These are phyloP conservation scores for Brachypterus glaber DNA, from an alignment of 2,888 invertebrate genomes.

Conservation along the genomic window DNA sequence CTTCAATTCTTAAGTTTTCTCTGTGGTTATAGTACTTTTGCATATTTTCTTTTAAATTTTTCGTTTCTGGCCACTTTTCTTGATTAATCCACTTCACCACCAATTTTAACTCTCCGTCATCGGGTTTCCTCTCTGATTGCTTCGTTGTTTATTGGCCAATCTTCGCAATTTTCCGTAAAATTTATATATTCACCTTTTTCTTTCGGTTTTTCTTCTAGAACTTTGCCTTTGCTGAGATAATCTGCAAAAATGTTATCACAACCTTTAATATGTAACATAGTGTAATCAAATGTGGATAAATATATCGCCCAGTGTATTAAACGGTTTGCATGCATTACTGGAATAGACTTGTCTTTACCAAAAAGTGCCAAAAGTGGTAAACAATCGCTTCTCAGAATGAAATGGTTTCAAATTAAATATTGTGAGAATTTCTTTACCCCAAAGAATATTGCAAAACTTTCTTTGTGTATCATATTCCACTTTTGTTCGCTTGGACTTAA, in stretches of 20 bases:
- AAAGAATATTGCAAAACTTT: no score
- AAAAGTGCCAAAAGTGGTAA: no score
- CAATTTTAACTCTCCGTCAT: no score
- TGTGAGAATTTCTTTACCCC: no score
- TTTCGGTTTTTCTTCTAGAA: neutral
- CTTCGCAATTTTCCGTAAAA: constrained; percentile 5
- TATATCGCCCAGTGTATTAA: constrained; percentile 13
- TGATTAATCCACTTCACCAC: no score
- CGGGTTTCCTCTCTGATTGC: no score
- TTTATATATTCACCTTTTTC: constrained; percentile 4
- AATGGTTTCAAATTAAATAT: no score
- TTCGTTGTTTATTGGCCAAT: constrained; percentile 7
- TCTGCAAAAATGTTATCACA: constrained; percentile 4
- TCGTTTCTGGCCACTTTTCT: neutral
- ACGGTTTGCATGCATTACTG: constrained; percentile 8
- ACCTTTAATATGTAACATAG: constrained; percentile 9
- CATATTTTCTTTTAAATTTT: neutral
- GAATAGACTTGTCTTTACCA: constrained; percentile 7
- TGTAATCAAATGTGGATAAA: constrained; percentile 11
- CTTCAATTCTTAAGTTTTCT: constrained; percentile 13
- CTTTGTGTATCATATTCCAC: no score
- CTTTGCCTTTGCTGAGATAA: constrained; percentile 1
- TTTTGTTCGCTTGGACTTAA: no score
- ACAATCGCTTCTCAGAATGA: no score
- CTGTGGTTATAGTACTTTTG: constrained; percentile 8